Evolutionary conservation across 2,888 invertebrate species (phyloP), one percentile per base, ranked within the genome.

Genomic region (Synergus umbraculus): DNA sequence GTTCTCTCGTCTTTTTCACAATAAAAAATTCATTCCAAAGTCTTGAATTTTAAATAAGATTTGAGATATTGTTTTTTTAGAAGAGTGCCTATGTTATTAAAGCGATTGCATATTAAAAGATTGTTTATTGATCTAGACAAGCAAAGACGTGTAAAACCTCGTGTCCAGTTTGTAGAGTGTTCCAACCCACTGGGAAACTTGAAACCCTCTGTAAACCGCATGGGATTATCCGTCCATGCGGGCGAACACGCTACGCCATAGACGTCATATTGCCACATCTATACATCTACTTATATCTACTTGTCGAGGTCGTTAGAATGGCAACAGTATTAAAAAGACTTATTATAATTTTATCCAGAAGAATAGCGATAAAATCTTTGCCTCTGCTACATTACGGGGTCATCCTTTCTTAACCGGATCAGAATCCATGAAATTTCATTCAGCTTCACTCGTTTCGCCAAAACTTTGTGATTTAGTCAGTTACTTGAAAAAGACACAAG

Each of bases 181-280:
- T 54, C 73, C 49, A 69, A 37, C 49, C 69, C 49, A 49, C 54
- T 54, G 49, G 54, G 73, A 54, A 73, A 73, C 37, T 54, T 73
- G 49, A 54, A 73, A 73, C 49, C 73, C 37, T 54, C 54, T 78
- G 83, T 82, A 84, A 81, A 88, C 87, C 86, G 83, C 87, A 86
- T 82, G 81, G 86, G 85, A 87, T 88, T 88, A 88, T 87, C 86
- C 85, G 88, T 83, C 86, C 86, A 85, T 88, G 83, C 83, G 83
- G 86, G 84, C 84, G 79, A 80, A 76, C 83, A 84, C 81, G 83
- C 83, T 54, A 73, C 78, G 76, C 84, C 82, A 76, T 79, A 81
- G 54, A 73, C 37, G 37, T 73, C 73, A 67, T 83, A 86, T 85
- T 86, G 83, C 85, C 83, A 85, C 83, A 86, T 85, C 82, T 82